Conservation (phyloP, 2,797 vertebrate genomes). For the Chloroceryle inda region DNA sequence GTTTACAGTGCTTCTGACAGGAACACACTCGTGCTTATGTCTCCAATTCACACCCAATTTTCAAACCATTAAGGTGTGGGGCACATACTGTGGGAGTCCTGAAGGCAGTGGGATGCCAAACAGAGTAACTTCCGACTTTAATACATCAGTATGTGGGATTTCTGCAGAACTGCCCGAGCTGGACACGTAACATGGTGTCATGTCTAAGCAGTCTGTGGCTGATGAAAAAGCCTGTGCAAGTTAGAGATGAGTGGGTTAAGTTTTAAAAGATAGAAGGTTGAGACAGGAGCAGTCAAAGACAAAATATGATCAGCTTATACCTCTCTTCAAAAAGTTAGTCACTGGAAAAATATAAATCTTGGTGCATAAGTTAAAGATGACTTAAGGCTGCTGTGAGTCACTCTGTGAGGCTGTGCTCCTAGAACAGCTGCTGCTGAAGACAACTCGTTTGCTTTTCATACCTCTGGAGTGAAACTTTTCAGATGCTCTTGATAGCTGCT, state of each 20-base stretch:
- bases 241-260: neutral
- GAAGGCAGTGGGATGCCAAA: neutral
- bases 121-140: neutral
- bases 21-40: neutral
- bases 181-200: neutral
- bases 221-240: neutral
- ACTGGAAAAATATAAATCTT: neutral
- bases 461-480: neutral
- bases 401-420: neutral
- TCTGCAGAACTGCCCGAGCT: neutral
- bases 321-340: neutral
- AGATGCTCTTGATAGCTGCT: neutral
- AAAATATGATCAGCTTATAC: neutral
- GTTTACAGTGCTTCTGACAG: neutral
- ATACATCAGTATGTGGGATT: neutral
- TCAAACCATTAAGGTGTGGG: neutral
- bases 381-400: conserved; percentile 38
- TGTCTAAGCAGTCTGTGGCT: neutral
- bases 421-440: neutral
- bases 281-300: neutral
- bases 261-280: neutral
- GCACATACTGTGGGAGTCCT: neutral
- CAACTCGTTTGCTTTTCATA: neutral
- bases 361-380: neutral
- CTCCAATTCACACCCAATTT: neutral